These are phyloP conservation scores for Embiotoca jacksoni DNA, from an alignment of 2,113 vertebrate species.

Conservation along the genomic window DNA sequence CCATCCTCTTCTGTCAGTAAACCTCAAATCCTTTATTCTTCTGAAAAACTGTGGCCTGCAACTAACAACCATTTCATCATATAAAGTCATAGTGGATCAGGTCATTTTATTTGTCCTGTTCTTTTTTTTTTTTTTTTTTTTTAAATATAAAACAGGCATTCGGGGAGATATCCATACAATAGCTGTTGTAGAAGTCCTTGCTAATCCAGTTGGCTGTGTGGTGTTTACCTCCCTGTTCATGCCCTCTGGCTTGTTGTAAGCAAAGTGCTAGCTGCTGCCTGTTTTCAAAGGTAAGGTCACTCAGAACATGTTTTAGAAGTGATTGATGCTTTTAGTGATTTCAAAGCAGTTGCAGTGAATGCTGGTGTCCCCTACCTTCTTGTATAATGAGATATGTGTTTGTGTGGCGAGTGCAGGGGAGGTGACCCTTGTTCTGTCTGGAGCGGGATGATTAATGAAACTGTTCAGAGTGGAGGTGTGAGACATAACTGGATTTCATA, in stretches of 20 bases:
- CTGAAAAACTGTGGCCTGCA: neutral
- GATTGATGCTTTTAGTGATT: slow-evolving; percentile 42
- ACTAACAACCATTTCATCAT: too few species aligned
- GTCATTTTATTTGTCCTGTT: slow-evolving; percentile 6
- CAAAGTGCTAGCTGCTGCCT: slow-evolving; percentile 19
- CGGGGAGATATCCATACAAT: too few species aligned
- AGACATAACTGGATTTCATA: slow-evolving; percentile 50
- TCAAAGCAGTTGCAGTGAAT: slow-evolving; percentile 15
- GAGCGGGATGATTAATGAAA: slow-evolving; percentile 61
- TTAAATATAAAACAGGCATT: too few species aligned
- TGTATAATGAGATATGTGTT: slow-evolving; percentile 39
- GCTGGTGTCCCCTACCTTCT: slow-evolving; percentile 10
- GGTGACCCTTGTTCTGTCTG: slow-evolving; percentile 55
- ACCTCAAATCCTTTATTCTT: neutral
- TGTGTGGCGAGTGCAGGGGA: slow-evolving; percentile 20
- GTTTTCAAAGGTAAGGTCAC: slow-evolving; percentile 42
- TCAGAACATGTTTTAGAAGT: slow-evolving; percentile 47
- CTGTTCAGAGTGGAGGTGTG: slow-evolving; percentile 54
- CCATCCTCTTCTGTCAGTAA: neutral
- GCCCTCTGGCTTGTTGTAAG: slow-evolving; percentile 40
- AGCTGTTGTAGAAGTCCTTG: neutral
- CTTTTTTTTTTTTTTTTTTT: neutral
- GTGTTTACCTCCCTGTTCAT: neutral
- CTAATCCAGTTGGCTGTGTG: neutral
- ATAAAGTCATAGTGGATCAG: neutral